Evolutionary conservation across 2,888 invertebrate genomes (phyloP).

Genomic region (Scaptomyza flava): DNA sequence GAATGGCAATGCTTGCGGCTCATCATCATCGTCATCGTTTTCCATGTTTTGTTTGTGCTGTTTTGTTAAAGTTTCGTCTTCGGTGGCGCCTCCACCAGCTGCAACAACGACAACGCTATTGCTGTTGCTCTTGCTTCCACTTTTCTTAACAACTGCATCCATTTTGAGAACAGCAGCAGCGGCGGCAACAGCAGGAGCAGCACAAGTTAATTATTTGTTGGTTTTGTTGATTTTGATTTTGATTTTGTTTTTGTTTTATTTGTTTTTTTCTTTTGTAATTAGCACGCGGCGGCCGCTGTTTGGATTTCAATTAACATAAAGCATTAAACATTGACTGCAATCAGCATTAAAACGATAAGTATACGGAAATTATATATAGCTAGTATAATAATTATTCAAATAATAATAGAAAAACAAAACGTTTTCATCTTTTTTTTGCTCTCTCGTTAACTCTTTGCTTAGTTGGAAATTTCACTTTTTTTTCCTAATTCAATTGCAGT

Average conservation of each 20-base stretch:
- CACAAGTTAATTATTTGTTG: constrained; percentile 35
- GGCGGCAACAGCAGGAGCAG: constrained; percentile 10
- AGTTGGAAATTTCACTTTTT: constrained; percentile 51
- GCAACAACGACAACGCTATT: constrained; percentile 13
- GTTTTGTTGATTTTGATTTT: not conserved
- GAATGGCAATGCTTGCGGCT: constrained; percentile 55
- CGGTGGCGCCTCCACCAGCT: constrained; percentile 36
- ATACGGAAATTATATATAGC: constrained; percentile 8
- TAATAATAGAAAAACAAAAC: too few relatives aligned
- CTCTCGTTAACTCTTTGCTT: not conserved
- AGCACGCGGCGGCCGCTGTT: constrained; percentile 38
- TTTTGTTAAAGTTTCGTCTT: constrained; percentile 23
- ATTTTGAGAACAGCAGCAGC: constrained; percentile 33
- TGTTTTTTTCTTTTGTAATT: constrained; percentile 21
- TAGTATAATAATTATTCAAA: too few relatives aligned
- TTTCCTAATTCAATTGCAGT: constrained; percentile 40
- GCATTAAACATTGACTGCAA: constrained; percentile 28
- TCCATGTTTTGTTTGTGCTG: constrained; percentile 40
- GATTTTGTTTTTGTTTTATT: not conserved
- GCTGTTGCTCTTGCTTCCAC: constrained; percentile 16
- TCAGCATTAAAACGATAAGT: constrained; percentile 4
- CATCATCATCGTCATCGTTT: constrained; percentile 32
- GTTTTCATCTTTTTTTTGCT: too few relatives aligned
- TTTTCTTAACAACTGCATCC: constrained; percentile 36
- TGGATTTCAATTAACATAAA: constrained; percentile 39